Evolutionary conservation across 2,113 vertebrate genomes (phyloP), one percentile per base, ranked within the genome.

Genomic region (Rhabdornis inornatus): DNA sequence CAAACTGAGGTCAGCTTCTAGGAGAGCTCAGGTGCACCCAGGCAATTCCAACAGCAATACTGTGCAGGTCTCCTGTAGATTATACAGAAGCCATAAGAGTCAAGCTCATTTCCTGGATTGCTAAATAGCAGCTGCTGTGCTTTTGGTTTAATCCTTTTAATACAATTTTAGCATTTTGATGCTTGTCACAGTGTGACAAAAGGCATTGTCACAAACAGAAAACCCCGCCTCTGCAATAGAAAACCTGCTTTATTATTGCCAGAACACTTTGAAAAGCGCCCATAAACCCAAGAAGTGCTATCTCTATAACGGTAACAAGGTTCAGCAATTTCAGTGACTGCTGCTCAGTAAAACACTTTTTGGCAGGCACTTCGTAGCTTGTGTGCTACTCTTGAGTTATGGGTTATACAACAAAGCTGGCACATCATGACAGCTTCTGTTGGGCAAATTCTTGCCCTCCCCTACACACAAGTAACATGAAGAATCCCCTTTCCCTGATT

Each of bases 391-490:
- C n/a, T 6, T 3, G 2, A 66, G 30, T 20, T 72, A 19, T 2
- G 2, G 63, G 33, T 20, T 69, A 19, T 4, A 28, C 75, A 45
- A 65, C 37, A 50, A 80, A 88, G 49, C 28, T 20, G 45, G 57
- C 49, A 53, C 4, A 1, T 4, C 15, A 22, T 3, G 15, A 56
- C 49, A 85, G 70, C n/a, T 68, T 50, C 84, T 64, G 11, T 3
- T 33, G 10, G 59, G n/a, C 18, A 75, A 39, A 59, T 10, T 22
- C 28, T 25, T 65, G 40, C 44, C 28, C 33, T 63, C 6, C 24
- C n/a, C 49, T 45, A 12, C 6, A 39, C 49, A 39, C 0, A 2
- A 1, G 6, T 10, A 31, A 35, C 11, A 18, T 1, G 10, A 64
- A 61, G n/a, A 13, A 70, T 8, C 33, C 47, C 35, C 17, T 42